Evolutionary conservation across 37 sponge, comb jelly and placozoan species (phyloP), one percentile per base, ranked within the genome.

Genomic region (Halisarca cf. caerulea): DNA sequence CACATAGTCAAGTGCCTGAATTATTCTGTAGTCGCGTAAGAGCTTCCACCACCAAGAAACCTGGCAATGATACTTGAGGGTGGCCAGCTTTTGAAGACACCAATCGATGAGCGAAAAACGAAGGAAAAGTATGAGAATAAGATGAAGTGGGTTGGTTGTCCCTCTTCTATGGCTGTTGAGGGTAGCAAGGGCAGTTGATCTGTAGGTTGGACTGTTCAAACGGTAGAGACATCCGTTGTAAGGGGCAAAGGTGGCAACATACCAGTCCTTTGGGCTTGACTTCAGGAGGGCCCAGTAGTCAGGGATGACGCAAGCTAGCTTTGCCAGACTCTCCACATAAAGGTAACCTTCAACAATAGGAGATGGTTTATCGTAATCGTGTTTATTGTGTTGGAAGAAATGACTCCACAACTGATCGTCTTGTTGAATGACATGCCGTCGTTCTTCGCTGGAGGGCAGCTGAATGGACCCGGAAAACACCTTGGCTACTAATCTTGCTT

Each of bases 401-500:
- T 86, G 18, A 34, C 35, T 47, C 91, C 91, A 94, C 45, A 58
- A 80, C n/a, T 59, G 59, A 5, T 60, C 33, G 53, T 96, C 97
- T 41, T 71, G 27, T 25, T 75, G 62, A 0, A 87, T 64, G 0
- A 82, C 85, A 17, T 36, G 40, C 61, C 45, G 78, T 64, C 91
- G 85, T 40, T 85, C 88, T 25, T 81, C 78, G 15, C 85, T 7
- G 0, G 92, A 55, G 23, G 85, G 66, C 35, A 96, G 71, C 0
- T 72, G 66, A 8, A 94, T 82, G 20, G 55, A 64, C 21, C 85
- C 80, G 30, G 86, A 60, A 83, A 80, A 92, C 32, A 97, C 82
- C 80, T 89, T 88, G 1, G 95, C 93, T 25, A 84, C 84, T 93
- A 92, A 94, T 79, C 98, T 78, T 23, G 91, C 74, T 83, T 97